These are phyloP conservation scores for Cinara cedri DNA, from an alignment of 2,888 invertebrate species.

Conservation along the genomic window DNA sequence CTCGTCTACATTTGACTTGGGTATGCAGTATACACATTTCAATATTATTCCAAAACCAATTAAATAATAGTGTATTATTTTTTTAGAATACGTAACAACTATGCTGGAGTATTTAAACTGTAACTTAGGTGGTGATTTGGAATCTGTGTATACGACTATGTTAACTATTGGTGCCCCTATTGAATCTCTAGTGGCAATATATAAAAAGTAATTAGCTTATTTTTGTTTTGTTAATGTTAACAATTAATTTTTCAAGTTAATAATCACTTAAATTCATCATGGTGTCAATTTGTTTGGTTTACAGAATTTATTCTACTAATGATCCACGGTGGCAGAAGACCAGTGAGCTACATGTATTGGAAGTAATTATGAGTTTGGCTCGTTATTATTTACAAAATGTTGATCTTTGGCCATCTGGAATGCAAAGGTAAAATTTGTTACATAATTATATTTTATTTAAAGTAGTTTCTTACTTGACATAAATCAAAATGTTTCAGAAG, in stretches of 20 bases:
- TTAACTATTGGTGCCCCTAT: conserved; percentile 52
- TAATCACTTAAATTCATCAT: too few species aligned
- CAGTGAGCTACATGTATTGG: conserved; percentile 46
- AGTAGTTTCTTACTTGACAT: not conserved
- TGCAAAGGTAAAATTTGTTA: conserved; percentile 60
- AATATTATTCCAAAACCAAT: conserved; percentile 6
- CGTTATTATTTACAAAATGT: conserved; percentile 52
- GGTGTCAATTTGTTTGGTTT: not conserved
- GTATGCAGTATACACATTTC: conserved; percentile 19
- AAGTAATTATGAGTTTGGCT: conserved; percentile 53
- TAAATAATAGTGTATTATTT: conserved; percentile 45
- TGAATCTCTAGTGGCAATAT: conserved; percentile 50
- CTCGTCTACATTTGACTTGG: conserved; percentile 58
- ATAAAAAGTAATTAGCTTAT: conserved; percentile 39
- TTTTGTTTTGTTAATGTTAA: not conserved
- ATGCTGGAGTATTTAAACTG: conserved; percentile 81
- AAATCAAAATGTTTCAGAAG: conserved; percentile 65
- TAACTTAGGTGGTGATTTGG: conserved; percentile 66
- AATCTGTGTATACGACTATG: conserved; percentile 52
- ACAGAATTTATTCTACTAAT: conserved; percentile 50
- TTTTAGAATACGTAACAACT: conserved; percentile 76
- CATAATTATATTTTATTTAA: conserved; percentile 40
- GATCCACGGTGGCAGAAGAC: conserved; percentile 52
- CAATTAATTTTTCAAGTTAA: not conserved
- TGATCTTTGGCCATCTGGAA: conserved; percentile 50